Base-by-base conservation (phyloP, 2,888 invertebrate species). In the Prostheceraeus crozeri region DNA sequence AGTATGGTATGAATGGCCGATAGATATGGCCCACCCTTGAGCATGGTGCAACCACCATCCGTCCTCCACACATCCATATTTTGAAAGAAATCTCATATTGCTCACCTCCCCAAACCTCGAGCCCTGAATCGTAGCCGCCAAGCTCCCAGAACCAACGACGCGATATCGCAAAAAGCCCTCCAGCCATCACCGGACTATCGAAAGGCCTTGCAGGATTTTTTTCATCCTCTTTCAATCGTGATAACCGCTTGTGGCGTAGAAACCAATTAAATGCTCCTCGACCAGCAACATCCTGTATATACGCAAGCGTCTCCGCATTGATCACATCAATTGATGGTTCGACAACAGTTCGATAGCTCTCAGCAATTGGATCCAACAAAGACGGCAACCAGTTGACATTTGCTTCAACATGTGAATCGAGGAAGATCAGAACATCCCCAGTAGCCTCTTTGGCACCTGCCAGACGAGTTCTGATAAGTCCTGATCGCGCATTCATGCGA, bases 81-180 rank as follows among this genome's bases (percentile, higher is more conserved):
- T 93, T 93, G 71, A 94, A 94, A 63, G 91, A 91, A n/a, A 94
- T 80, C 72, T 94, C 94, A 70, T 91, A 94, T 74, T 94, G 94
- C 74, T 94, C 94, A 0, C 93, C 94, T 21, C 94, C 94, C 94
- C 94, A 94, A 66, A 94, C 93, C 69, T 91, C 89, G 1, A 76
- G 68, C 2, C 76, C 76, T 2, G 72, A 72, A 59, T 76, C 76
- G 62, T 76, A 76, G 0, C 93, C 94, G 1, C 90, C 94, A 35
- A 94, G 77, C 75, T 91, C 87, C 91, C 91, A 91, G 77, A 96
- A 96, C 80, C 87, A 96, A 64, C 84, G 82, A 0, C 84, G 78
- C 60, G 85, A 84, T 58, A 96, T 94, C 11, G 93, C 93, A 79
- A 94, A 94, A 65, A 94, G 76, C 0, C 94, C 94, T 10, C 94